Percentiles rank a stretch among this genome's conserved stretches.
phyloP scores from a whole-genome alignment of 2,888 invertebrate genomes.

The Pristionchus fissidentatus region DNA sequence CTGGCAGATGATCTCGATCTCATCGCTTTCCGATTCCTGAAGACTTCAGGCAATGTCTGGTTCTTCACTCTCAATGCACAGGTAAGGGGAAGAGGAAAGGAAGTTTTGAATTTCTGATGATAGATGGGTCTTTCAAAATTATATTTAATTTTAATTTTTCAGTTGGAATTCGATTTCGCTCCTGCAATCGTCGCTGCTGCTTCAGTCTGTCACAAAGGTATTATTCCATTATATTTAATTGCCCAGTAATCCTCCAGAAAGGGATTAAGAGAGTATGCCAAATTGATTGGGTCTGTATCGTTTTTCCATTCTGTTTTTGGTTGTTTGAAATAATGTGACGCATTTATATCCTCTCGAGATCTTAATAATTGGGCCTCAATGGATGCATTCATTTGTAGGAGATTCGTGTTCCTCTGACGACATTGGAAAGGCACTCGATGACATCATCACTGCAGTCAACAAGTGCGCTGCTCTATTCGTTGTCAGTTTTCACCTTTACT shows the following conservation, averaged over 20 bases:
- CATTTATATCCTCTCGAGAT: too few relatives aligned
- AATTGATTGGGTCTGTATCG: too few relatives aligned
- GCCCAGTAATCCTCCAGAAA: background rate
- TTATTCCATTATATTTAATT: background rate
- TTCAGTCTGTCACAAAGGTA: background rate
- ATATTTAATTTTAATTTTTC: conserved; percentile 11
- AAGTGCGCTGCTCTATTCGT: background rate
- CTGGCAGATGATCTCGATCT: conserved; percentile 48
- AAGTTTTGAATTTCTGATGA: background rate
- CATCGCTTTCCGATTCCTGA: conserved; percentile 52
- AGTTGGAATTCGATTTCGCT: conserved; percentile 49
- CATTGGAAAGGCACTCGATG: conserved; percentile 48
- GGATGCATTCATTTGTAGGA: background rate
- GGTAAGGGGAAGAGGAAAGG: too few relatives aligned
- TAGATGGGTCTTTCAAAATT: too few relatives aligned
- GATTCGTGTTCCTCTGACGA: conserved; percentile 26
- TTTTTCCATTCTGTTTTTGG: background rate
- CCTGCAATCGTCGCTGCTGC: conserved; percentile 32
- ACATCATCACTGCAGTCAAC: conserved; percentile 45
- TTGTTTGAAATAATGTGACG: too few relatives aligned
- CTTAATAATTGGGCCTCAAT: too few relatives aligned
- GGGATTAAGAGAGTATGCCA: too few relatives aligned
- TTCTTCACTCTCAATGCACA: conserved; percentile 53
- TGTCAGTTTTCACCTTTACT: too few relatives aligned
- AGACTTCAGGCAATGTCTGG: conserved; percentile 50